Evolutionary conservation across 1,140 invertebrate genomes (phyloP).

Genomic region (Macrostomum lignano): DNA sequence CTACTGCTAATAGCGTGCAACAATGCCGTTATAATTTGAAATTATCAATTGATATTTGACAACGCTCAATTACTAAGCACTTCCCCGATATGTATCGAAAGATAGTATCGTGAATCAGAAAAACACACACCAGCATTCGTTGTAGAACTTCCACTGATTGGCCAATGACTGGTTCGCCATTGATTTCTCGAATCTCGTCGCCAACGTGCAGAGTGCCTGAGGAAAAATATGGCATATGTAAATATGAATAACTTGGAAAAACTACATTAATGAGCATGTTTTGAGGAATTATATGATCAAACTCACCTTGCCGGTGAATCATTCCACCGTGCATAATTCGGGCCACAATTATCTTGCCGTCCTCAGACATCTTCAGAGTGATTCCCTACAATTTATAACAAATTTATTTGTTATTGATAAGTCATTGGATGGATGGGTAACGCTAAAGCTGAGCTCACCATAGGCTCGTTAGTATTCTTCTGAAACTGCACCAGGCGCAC

Average conservation of each 20-base stretch:
- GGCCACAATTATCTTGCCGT: slow-evolving; percentile 70
- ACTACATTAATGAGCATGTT: too few relatives aligned
- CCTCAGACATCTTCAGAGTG: slow-evolving; percentile 71
- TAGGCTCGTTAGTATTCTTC: slow-evolving; percentile 94
- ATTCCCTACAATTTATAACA: too few relatives aligned
- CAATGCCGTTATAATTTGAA: too few relatives aligned
- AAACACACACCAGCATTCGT: slow-evolving; percentile 80
- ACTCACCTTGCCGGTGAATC: slow-evolving; percentile 59
- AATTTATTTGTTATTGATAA: too few relatives aligned
- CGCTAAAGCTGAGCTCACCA: slow-evolving; percentile 61
- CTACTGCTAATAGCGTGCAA: too few relatives aligned
- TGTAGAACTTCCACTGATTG: slow-evolving; percentile 83
- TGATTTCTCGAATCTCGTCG: slow-evolving; percentile 94
- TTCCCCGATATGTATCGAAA: too few relatives aligned
- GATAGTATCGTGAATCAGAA: too few relatives aligned
- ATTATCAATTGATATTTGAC: too few relatives aligned
- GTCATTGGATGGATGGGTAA: too few relatives aligned
- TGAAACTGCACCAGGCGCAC: slow-evolving; percentile 91
- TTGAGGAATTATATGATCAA: too few relatives aligned
- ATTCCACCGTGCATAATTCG: slow-evolving; percentile 89
- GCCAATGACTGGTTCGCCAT: slow-evolving; percentile 66
- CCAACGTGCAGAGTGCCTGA: slow-evolving; percentile 75
- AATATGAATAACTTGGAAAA: not conserved
- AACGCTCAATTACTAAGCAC: too few relatives aligned
- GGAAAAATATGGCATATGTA: slow-evolving; percentile 7